These are phyloP conservation scores for Drosophila serrata DNA, from an alignment of 1,140 invertebrate genomes.

Conservation along the genomic window DNA sequence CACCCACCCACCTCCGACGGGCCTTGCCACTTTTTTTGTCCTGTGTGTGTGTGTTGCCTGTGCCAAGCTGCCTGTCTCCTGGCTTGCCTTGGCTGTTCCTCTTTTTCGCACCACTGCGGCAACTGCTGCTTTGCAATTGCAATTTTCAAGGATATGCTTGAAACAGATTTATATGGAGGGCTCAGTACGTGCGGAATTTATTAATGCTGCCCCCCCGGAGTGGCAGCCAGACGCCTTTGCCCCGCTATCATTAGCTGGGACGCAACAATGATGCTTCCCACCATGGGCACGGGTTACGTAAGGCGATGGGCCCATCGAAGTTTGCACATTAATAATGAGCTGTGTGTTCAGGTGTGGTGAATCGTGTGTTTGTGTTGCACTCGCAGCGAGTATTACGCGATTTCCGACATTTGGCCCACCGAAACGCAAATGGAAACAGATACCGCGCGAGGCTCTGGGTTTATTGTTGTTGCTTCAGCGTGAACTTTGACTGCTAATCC, in stretches of 20 bases:
- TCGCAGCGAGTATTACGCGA: slow-evolving; percentile 45
- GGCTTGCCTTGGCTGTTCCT: slow-evolving; percentile 38
- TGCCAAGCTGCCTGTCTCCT: slow-evolving; percentile 30
- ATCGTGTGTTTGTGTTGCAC: slow-evolving; percentile 46
- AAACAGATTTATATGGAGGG: slow-evolving; percentile 81
- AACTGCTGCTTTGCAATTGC: slow-evolving; percentile 75
- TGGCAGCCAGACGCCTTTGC: slow-evolving; percentile 10
- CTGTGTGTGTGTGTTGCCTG: slow-evolving; percentile 14
- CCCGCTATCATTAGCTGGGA: slow-evolving; percentile 45
- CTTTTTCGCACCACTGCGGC: slow-evolving; percentile 49
- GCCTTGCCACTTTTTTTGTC: slow-evolving; percentile 2
- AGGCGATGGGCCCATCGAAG: slow-evolving; percentile 63
- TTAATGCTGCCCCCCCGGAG: slow-evolving; percentile 62
- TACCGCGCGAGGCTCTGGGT: slow-evolving; percentile 4
- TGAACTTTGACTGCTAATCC: slow-evolving; percentile 27
- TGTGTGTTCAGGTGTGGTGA: slow-evolving; percentile 35
- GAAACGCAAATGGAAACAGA: slow-evolving; percentile 57
- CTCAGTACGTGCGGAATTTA: slow-evolving; percentile 81
- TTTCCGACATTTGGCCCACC: slow-evolving; percentile 33
- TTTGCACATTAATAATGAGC: slow-evolving; percentile 67
- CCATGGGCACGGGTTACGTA: slow-evolving; percentile 51
- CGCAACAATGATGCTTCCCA: slow-evolving; percentile 45
- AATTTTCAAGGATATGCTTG: slow-evolving; percentile 84
- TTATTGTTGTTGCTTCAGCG: slow-evolving; percentile 29
- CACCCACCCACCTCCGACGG: slow-evolving; percentile 16